Conservation (phyloP, 2,113 vertebrate species). For the Rhabdomys dilectus region DNA sequence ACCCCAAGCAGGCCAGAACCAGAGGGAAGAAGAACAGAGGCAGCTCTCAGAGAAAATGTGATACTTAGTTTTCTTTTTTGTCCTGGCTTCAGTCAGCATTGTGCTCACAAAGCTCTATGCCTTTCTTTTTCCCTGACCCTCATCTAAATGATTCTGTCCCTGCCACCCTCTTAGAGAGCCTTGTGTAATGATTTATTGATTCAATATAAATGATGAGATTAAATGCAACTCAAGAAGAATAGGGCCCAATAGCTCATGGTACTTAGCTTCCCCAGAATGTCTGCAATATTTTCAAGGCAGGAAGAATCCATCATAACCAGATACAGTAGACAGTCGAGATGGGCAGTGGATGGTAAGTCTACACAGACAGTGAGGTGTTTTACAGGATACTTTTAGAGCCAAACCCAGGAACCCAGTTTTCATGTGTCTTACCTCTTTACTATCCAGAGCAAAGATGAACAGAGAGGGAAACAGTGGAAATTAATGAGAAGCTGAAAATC, state of each 20-base stretch:
- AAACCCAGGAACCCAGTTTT: neutral
- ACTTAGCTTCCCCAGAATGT: neutral
- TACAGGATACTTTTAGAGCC: neutral
- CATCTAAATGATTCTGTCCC: neutral
- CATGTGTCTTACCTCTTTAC: neutral
- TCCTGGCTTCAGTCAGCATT: neutral
- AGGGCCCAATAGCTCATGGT: neutral
- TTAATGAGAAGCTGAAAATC: neutral
- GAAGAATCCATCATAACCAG: neutral
- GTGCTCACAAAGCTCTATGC: fast-evolving
- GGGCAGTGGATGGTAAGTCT: neutral
- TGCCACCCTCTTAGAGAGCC: neutral
- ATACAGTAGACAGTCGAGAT: fast-evolving
- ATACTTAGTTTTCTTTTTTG: neutral
- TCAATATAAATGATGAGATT: neutral
- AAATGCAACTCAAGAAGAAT: neutral
- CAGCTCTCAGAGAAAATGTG: neutral
- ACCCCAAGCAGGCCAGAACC: neutral
- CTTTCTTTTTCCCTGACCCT: neutral
- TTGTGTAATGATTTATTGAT: neutral
- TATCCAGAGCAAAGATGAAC: neutral
- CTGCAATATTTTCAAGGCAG: neutral
- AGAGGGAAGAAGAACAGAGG: neutral
- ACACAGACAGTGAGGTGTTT: neutral
- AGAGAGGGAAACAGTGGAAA: neutral